Conservation (phyloP, 2,888 invertebrate genomes). For the Apamea anceps region DNA sequence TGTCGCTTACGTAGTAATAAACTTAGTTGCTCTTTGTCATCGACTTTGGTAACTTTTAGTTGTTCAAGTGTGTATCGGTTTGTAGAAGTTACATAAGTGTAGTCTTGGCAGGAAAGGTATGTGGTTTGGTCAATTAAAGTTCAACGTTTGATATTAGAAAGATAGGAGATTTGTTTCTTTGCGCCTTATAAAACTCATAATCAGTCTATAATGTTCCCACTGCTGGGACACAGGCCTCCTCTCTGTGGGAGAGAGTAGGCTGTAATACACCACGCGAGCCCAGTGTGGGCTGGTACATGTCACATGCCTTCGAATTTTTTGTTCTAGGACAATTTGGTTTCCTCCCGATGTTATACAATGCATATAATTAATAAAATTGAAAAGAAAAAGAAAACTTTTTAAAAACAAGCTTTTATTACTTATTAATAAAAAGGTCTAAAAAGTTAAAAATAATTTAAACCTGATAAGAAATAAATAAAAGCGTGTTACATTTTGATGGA, state of each 20-base stretch:
- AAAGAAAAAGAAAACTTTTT: too few relatives aligned
- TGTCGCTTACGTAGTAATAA: slow-evolving; percentile 18
- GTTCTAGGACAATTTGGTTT: neutral
- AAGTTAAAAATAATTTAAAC: too few relatives aligned
- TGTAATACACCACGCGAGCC: neutral
- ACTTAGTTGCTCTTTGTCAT: slow-evolving; percentile 19
- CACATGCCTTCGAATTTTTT: neutral
- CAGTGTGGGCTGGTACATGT: neutral
- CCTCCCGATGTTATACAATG: too few relatives aligned
- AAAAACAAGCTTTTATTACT: too few relatives aligned
- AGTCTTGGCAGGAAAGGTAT: neutral
- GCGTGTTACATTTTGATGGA: too few relatives aligned
- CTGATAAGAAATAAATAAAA: too few relatives aligned
- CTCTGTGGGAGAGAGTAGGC: neutral
- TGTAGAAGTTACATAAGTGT: neutral
- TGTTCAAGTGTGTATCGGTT: slow-evolving; percentile 15
- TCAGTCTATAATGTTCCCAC: too few relatives aligned
- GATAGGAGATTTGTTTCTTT: neutral
- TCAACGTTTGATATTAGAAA: neutral
- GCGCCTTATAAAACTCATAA: too few relatives aligned
- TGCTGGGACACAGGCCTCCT: neutral
- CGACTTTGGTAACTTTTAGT: slow-evolving; percentile 21
- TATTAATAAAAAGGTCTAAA: too few relatives aligned
- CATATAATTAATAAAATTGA: too few relatives aligned
- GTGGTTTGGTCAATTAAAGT: neutral